A percentile compares a stretch with the other conserved stretches of the same genome.
Evolutionary conservation across 2,113 vertebrate genomes (phyloP).

Genomic region (Plecotus auritus): DNA sequence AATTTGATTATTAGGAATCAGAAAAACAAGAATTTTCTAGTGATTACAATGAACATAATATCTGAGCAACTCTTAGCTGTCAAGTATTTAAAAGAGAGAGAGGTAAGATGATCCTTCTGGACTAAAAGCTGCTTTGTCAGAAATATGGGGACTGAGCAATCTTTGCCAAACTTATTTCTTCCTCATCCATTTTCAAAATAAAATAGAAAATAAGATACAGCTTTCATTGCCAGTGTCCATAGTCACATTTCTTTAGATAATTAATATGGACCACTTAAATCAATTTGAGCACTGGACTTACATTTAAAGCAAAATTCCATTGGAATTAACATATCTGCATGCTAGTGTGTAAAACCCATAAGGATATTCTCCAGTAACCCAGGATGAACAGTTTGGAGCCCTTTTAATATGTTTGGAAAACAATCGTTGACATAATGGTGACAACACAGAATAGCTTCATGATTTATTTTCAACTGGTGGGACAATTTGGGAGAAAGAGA

Average conservation of each 20-base stretch:
- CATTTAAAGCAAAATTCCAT: slow-evolving; percentile 23
- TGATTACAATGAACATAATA: slow-evolving; percentile 24
- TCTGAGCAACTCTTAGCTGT: slow-evolving; percentile 23
- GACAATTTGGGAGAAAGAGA: neutral
- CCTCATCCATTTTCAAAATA: slow-evolving; percentile 46
- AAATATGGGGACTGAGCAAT: neutral
- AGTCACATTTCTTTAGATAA: slow-evolving; percentile 31
- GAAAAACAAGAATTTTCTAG: slow-evolving; percentile 29
- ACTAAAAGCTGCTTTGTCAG: slow-evolving; percentile 12
- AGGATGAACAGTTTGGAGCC: neutral
- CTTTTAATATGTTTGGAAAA: neutral
- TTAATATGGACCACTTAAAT: slow-evolving; percentile 38
- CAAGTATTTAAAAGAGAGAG: neutral
- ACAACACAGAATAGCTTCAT: neutral
- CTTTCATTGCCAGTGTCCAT: neutral
- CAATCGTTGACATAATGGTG: neutral
- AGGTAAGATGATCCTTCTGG: neutral
- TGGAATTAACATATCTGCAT: neutral
- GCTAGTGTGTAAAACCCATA: neutral
- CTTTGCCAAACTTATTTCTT: slow-evolving; percentile 52
- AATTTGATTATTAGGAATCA: slow-evolving; percentile 41
- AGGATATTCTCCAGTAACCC: neutral
- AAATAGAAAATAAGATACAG: slow-evolving; percentile 36
- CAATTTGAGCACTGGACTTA: neutral
- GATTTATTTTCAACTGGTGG: neutral